Percentiles rank a stretch among this genome's conserved stretches.
Conservation (phyloP, 2,797 vertebrate species). For the Coregonus sp. region DNA sequence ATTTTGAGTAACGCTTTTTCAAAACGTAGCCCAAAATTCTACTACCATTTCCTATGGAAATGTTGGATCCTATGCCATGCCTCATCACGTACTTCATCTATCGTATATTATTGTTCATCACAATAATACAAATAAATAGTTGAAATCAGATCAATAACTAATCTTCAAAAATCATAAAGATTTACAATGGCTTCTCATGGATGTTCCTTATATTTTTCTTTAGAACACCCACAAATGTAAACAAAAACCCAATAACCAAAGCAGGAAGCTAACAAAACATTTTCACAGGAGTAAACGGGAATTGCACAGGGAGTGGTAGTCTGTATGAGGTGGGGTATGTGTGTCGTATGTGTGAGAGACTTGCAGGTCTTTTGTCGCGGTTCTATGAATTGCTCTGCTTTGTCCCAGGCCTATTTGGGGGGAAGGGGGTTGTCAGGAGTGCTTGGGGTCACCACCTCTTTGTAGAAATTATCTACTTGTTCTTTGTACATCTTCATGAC, state of each 20-base stretch:
- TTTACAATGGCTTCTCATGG: conserved; percentile 56
- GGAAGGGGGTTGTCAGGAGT: conserved; percentile 74
- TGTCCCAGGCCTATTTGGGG: conserved; percentile 58
- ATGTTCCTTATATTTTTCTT: conserved; percentile 25
- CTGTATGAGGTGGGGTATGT: neutral
- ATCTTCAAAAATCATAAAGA: conserved; percentile 44
- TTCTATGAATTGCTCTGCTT: conserved; percentile 12
- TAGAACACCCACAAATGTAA: conserved; percentile 53
- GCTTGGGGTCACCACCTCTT: conserved; percentile 74
- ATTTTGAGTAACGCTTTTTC: conserved; percentile 20
- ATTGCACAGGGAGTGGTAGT: conserved; percentile 14
- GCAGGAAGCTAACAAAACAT: conserved; percentile 48
- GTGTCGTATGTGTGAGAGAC: conserved; percentile 1
- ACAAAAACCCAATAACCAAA: conserved; percentile 39
- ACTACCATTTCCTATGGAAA: conserved; percentile 14
- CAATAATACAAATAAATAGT: conserved; percentile 60
- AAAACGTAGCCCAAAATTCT: neutral
- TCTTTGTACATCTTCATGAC: conserved; percentile 85
- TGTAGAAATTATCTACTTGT: conserved; percentile 84
- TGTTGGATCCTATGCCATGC: conserved; percentile 36
- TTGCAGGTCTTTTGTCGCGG: neutral
- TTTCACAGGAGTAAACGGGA: conserved; percentile 15
- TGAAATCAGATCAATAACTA: conserved; percentile 32
- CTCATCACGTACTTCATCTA: conserved; percentile 43
- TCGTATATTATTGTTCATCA: conserved; percentile 28